Conservation (phyloP, 2,113 vertebrate species). For the Phoenicopterus ruber region DNA sequence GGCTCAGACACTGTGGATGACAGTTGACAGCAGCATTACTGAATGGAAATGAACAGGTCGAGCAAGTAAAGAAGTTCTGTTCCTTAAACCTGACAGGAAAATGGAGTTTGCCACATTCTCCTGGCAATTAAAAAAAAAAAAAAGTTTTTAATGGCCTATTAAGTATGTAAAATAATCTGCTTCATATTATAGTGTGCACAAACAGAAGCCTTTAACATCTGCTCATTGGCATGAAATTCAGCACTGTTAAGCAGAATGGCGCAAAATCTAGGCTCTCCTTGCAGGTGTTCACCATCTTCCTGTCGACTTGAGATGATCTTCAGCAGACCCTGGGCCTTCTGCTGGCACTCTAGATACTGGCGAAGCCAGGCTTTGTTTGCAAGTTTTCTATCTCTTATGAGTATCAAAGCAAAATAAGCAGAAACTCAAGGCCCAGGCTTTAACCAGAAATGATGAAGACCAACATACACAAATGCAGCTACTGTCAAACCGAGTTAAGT, state of each 20-base stretch:
- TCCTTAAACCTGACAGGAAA: neutral
- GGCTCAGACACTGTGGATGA: constrained; percentile 58
- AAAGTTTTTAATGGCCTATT: neutral
- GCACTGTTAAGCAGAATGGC: neutral
- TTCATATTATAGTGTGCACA: neutral
- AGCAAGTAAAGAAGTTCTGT: neutral
- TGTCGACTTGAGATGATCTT: neutral
- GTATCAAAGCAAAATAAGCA: neutral
- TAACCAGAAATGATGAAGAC: constrained; percentile 40
- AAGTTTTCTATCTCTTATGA: neutral
- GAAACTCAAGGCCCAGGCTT: neutral
- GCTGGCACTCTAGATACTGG: neutral
- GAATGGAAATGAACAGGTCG: constrained; percentile 34
- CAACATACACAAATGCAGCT: constrained; percentile 9
- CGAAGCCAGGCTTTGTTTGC: neutral
- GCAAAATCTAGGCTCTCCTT: neutral
- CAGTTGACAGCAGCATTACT: constrained; percentile 50
- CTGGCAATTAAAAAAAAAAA: neutral
- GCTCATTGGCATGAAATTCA: neutral
- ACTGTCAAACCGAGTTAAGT: constrained; percentile 60
- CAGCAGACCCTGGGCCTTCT: neutral
- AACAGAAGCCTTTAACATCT: neutral
- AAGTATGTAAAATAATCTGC: neutral
- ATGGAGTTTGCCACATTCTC: neutral
- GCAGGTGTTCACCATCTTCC: neutral